Conservation (phyloP, 2,797 vertebrate genomes). For the Malacoraja senta region DNA sequence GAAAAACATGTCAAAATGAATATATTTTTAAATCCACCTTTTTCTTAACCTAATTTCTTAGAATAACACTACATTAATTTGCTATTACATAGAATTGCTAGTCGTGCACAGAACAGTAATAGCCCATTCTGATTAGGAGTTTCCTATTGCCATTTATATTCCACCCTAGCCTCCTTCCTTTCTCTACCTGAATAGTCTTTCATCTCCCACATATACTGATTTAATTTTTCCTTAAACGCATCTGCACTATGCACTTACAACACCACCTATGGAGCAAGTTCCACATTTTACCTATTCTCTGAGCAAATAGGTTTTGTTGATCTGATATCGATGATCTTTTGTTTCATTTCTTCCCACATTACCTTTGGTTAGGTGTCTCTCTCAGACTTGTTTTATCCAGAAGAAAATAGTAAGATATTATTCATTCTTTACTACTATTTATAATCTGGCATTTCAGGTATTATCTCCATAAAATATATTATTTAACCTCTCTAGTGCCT, state of each 20-base stretch:
- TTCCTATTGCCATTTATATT: neutral
- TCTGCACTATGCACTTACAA: neutral
- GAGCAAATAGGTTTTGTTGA: neutral
- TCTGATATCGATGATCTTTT: neutral
- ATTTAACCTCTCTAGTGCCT: neutral
- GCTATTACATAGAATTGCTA: neutral
- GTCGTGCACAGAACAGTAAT: neutral
- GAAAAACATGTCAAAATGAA: no score
- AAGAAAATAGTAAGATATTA: neutral
- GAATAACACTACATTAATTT: neutral
- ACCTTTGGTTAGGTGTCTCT: neutral
- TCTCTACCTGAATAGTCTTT: neutral
- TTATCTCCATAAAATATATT: neutral
- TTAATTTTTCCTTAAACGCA: neutral
- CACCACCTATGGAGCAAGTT: neutral
- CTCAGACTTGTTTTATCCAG: neutral
- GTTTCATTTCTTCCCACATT: neutral
- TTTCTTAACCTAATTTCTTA: neutral
- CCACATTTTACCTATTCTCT: neutral
- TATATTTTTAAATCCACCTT: neutral
- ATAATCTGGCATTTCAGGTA: neutral
- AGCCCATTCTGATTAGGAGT: neutral
- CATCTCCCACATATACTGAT: neutral
- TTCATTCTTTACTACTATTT: neutral
- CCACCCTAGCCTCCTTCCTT: neutral